phyloP scores from a whole-genome alignment of 2,113 vertebrate genomes.

The Colistium nudipinnis region DNA sequence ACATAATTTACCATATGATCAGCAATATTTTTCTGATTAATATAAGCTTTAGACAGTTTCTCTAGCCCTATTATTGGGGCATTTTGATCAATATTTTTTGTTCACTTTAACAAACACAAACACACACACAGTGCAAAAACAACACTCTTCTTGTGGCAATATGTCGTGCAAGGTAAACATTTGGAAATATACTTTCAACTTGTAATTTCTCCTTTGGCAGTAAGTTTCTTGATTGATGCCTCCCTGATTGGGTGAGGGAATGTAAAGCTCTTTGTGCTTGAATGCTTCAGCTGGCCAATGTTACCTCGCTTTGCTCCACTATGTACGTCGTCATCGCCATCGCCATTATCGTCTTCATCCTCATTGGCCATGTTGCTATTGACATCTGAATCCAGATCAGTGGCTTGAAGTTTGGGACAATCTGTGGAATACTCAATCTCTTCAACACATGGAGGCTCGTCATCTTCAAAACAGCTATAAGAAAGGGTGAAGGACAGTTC shows the following conservation, averaged over 20 bases:
- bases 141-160: no score
- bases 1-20: no score
- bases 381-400: slow-evolving; percentile 70
- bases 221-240: slow-evolving; percentile 36
- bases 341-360: slow-evolving; percentile 53
- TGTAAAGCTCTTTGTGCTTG: slow-evolving; percentile 25
- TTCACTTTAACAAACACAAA: no score
- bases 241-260: slow-evolving; percentile 43
- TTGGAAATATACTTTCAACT: slow-evolving; percentile 18
- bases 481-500: slow-evolving; percentile 11
- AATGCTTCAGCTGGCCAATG: slow-evolving; percentile 2
- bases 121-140: no score
- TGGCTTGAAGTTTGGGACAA: slow-evolving; percentile 43
- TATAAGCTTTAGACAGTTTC: no score
- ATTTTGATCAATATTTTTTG: no score
- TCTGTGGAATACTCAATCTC: slow-evolving; percentile 85
- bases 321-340: neutral
- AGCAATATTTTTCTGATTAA: no score
- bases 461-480: slow-evolving; percentile 82
- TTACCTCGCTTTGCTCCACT: neutral
- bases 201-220: slow-evolving; percentile 18
- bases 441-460: slow-evolving; percentile 89
- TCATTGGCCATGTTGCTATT: slow-evolving; percentile 46
- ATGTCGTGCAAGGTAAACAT: neutral
- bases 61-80: no score